These are phyloP conservation scores for Yponomeuta sedellus DNA, from an alignment of 2,888 invertebrate species.

Conservation along the genomic window DNA sequence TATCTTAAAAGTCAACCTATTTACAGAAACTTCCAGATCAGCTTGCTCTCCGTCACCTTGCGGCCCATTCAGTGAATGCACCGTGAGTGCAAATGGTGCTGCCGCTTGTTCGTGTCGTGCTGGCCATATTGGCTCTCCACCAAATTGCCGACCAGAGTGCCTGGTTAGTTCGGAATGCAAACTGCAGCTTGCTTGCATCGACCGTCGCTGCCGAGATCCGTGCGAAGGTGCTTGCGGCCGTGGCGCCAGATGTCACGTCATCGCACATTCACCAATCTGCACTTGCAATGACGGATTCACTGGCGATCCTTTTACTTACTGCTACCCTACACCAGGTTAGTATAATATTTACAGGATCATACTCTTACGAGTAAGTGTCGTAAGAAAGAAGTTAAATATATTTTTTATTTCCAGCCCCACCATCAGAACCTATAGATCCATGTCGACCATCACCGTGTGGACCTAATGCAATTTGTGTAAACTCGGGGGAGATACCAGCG, in stretches of 20 bases:
- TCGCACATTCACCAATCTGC: slow-evolving; percentile 85
- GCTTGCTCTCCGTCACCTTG: slow-evolving; percentile 87
- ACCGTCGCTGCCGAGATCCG: slow-evolving; percentile 83
- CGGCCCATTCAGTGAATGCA: slow-evolving; percentile 83
- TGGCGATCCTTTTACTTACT: slow-evolving; percentile 84
- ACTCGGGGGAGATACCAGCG: slow-evolving; percentile 77
- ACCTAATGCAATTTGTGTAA: slow-evolving; percentile 78
- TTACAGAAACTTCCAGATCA: slow-evolving; percentile 33
- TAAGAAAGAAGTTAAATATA: slow-evolving; percentile 14
- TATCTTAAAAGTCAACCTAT: background rate
- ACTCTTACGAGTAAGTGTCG: background rate
- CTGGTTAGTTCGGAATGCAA: slow-evolving; percentile 83
- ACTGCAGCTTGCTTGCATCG: slow-evolving; percentile 81
- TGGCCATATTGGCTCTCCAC: slow-evolving; percentile 84
- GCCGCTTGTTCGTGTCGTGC: slow-evolving; percentile 83
- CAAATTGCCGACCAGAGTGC: slow-evolving; percentile 86
- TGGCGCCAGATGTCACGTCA: slow-evolving; percentile 83
- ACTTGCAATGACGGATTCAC: slow-evolving; percentile 81
- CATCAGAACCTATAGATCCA: slow-evolving; percentile 59
- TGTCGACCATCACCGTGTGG: slow-evolving; percentile 83
- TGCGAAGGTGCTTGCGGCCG: slow-evolving; percentile 85
- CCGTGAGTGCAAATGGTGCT: slow-evolving; percentile 64
- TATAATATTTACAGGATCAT: background rate
- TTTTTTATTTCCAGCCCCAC: slow-evolving; percentile 35
- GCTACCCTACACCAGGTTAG: slow-evolving; percentile 76